Evolutionary conservation across 1,140 invertebrate species (phyloP).

Genomic region (Drosophila setifemur): DNA sequence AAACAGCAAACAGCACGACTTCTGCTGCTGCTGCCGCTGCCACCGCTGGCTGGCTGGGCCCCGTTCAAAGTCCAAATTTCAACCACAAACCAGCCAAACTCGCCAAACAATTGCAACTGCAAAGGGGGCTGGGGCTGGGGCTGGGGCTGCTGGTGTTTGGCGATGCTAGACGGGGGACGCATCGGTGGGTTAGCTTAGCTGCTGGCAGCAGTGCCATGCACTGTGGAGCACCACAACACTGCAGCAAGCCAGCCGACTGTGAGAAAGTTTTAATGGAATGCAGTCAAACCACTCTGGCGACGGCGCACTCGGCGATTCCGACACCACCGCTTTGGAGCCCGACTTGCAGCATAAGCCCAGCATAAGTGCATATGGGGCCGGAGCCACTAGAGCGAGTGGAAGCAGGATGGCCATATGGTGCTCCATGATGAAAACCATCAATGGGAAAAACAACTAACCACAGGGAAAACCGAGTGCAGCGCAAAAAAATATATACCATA

Average conservation of each 20-base stretch:
- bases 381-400: slow-evolving; percentile 24
- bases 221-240: slow-evolving; percentile 33
- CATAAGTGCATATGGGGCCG: slow-evolving; percentile 51
- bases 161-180: slow-evolving; percentile 1
- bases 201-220: slow-evolving; percentile 51
- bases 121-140: slow-evolving; percentile 12
- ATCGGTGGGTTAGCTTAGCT: slow-evolving; percentile 18
- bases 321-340: slow-evolving; percentile 23
- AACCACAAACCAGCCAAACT: slow-evolving; percentile 74
- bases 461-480: slow-evolving; percentile 47
- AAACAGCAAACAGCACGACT: slow-evolving; percentile 30
- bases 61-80: slow-evolving; percentile 74
- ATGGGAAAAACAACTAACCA: slow-evolving; percentile 74
- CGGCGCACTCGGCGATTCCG: slow-evolving; percentile 47
- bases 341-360: slow-evolving; percentile 49
- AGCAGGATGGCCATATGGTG: slow-evolving; percentile 53
- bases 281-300: slow-evolving; percentile 74
- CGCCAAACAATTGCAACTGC: slow-evolving; percentile 73
- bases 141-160: not conserved
- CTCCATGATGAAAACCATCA: slow-evolving; percentile 59
- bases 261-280: slow-evolving; percentile 83
- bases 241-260: slow-evolving; percentile 62
- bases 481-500: slow-evolving; percentile 11
- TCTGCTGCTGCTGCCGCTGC: not conserved
- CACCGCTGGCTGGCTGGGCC: slow-evolving; percentile 30